Percentiles rank a stretch among this genome's conserved stretches.
phyloP scores from a whole-genome alignment of 2,113 vertebrate genomes.

The Gorsachius goisagi region DNA sequence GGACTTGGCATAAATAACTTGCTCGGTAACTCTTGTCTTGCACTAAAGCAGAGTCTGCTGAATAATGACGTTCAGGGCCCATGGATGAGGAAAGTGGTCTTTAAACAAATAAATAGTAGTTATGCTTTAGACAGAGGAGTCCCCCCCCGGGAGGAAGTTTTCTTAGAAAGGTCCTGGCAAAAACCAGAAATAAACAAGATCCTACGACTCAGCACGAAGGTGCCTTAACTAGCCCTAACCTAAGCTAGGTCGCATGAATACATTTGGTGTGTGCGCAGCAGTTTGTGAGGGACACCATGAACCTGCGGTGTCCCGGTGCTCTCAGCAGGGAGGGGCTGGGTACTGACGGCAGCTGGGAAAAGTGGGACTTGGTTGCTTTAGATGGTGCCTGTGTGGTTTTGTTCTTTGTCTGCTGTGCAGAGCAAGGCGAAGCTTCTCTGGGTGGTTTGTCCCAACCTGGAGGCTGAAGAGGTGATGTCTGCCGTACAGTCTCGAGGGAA shows the following conservation, averaged over 20 bases:
- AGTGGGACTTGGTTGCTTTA: neutral
- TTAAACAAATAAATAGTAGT: neutral
- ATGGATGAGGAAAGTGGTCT: neutral
- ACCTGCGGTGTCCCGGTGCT: neutral
- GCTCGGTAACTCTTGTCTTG: neutral
- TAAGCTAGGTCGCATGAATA: neutral
- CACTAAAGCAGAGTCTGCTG: neutral
- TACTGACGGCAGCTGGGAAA: neutral
- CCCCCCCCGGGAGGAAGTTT: neutral
- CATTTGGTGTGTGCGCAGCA: accelerated
- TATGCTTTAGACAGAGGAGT: neutral
- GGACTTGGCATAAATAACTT: slow-evolving; percentile 19
- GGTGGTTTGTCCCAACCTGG: neutral
- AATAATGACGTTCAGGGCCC: neutral
- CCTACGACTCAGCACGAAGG: neutral
- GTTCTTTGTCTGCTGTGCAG: neutral
- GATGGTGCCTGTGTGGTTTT: accelerated
- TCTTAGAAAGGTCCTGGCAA: neutral
- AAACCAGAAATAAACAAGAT: neutral
- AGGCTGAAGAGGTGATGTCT: neutral
- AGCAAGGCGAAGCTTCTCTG: neutral
- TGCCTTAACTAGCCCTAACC: neutral
- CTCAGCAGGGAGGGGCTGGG: neutral
- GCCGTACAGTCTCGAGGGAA: neutral
- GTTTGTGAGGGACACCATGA: neutral